Evolutionary conservation across 2,113 vertebrate genomes (phyloP).

Genomic region (Strix uralensis): DNA sequence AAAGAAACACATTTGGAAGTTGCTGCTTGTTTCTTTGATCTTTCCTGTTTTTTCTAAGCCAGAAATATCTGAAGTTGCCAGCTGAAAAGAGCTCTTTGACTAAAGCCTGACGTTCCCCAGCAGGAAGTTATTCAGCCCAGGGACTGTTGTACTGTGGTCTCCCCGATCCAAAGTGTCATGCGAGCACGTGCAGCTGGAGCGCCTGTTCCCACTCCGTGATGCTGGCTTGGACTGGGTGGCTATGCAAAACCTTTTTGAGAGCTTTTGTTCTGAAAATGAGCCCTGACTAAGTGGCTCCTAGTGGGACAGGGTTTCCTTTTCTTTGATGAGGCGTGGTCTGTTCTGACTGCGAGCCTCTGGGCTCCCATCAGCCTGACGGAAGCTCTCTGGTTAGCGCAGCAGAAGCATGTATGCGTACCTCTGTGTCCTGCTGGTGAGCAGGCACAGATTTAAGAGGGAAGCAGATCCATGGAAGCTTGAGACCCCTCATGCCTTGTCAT

Average conservation of each 20-base stretch:
- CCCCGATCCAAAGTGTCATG: background rate
- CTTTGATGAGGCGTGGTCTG: background rate
- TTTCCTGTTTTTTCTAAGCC: background rate
- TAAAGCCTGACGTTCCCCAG: constrained; percentile 9
- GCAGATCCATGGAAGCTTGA: background rate
- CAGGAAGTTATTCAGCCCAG: background rate
- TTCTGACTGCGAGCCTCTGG: background rate
- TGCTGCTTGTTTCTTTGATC: constrained; percentile 40
- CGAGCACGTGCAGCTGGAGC: background rate
- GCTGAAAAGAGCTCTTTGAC: background rate
- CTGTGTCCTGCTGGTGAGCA: background rate
- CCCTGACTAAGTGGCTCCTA: background rate
- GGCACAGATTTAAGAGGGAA: background rate
- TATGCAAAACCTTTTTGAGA: background rate
- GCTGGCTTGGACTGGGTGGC: background rate
- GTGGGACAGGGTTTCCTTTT: background rate
- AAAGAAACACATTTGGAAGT: background rate
- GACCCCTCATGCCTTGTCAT: background rate
- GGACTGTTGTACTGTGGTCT: background rate
- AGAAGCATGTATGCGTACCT: background rate
- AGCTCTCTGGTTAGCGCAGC: background rate
- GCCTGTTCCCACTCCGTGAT: background rate
- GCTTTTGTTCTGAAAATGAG: background rate
- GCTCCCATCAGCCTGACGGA: background rate
- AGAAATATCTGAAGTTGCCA: constrained; percentile 14